A percentile compares a stretch with the other conserved stretches of the same genome.
phyloP scores from a whole-genome alignment of 1,140 invertebrate genomes.

The Drosophila gunungcola region DNA sequence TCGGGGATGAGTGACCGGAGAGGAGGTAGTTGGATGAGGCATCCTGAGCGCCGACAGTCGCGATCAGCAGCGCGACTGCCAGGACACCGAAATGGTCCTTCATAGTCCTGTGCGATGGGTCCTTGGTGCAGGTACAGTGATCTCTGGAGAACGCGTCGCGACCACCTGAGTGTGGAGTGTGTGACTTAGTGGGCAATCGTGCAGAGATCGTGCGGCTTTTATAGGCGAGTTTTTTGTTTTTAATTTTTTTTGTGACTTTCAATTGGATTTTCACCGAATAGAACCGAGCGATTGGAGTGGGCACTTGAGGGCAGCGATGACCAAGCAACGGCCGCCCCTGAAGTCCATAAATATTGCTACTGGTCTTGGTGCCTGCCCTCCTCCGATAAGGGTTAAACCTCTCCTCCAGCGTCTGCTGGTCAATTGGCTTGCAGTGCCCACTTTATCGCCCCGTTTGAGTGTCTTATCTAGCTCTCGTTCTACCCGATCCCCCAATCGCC shows the following conservation, averaged over 20 bases:
- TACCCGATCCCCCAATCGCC: background rate
- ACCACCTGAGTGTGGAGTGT: slow-evolving; percentile 18
- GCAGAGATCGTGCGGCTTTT: slow-evolving; percentile 47
- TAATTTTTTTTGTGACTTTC: background rate
- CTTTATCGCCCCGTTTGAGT: slow-evolving; percentile 8
- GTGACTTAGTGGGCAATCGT: slow-evolving; percentile 43
- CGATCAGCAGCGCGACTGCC: slow-evolving; percentile 32
- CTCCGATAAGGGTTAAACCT: slow-evolving; percentile 17
- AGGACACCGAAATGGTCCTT: slow-evolving; percentile 43
- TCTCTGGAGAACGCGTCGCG: slow-evolving; percentile 16
- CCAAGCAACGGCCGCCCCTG: slow-evolving; percentile 50
- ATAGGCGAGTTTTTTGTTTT: slow-evolving; percentile 42
- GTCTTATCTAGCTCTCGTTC: slow-evolving; percentile 45
- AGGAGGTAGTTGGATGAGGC: slow-evolving; percentile 17
- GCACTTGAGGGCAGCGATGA: slow-evolving; percentile 54
- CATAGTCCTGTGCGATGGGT: slow-evolving; percentile 17
- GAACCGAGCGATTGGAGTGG: slow-evolving; percentile 4
- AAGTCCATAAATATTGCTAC: slow-evolving; percentile 67
- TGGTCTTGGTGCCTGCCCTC: slow-evolving; percentile 12
- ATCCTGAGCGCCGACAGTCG: slow-evolving; percentile 28
- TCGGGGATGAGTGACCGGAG: slow-evolving; percentile 41
- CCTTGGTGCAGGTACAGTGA: background rate
- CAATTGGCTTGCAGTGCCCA: slow-evolving; percentile 39
- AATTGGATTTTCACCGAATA: background rate
- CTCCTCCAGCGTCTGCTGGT: slow-evolving; percentile 30